phyloP scores from a whole-genome alignment of 2,113 vertebrate species.

The Syngnathoides biaculeatus region DNA sequence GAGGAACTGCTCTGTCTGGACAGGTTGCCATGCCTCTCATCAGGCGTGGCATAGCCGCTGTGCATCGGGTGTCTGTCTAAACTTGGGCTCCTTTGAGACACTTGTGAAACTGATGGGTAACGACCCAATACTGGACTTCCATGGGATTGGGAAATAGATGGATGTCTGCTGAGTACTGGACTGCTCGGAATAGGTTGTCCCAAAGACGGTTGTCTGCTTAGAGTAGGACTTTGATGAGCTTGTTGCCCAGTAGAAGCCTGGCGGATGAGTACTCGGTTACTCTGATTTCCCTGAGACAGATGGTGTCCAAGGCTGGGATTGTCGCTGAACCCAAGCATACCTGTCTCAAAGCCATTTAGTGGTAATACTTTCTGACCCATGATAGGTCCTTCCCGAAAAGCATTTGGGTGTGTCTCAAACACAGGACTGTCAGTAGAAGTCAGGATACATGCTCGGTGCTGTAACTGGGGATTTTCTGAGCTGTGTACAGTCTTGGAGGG shows the following conservation, averaged over 20 bases:
- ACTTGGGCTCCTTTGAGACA: constrained; percentile 82
- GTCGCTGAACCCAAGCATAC: constrained; percentile 26
- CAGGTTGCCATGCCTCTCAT: constrained; percentile 83
- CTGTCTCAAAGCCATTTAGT: constrained; percentile 59
- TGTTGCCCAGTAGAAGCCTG: constrained; percentile 52
- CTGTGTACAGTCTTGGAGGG: constrained; percentile 54
- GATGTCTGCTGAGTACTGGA: constrained; percentile 66
- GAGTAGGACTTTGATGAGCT: constrained; percentile 60
- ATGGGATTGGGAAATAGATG: constrained; percentile 59
- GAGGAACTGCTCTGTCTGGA: constrained; percentile 93
- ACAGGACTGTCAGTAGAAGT: constrained; percentile 73
- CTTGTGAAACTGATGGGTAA: constrained; percentile 63
- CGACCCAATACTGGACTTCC: constrained; percentile 77
- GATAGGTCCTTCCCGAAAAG: constrained; percentile 53
- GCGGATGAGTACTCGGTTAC: constrained; percentile 56
- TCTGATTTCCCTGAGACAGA: constrained; percentile 51
- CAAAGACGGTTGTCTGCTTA: constrained; percentile 62
- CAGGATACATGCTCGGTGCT: constrained; percentile 76
- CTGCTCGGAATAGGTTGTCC: constrained; percentile 61
- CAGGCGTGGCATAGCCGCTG: constrained; percentile 83
- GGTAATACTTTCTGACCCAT: constrained; percentile 39
- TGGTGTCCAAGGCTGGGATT: constrained; percentile 61
- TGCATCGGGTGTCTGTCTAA: constrained; percentile 80
- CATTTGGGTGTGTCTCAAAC: constrained; percentile 62
- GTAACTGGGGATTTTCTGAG: constrained; percentile 76